Base-by-base conservation (phyloP, 2,113 vertebrate genomes). In the Entelurus aequoreus region DNA sequence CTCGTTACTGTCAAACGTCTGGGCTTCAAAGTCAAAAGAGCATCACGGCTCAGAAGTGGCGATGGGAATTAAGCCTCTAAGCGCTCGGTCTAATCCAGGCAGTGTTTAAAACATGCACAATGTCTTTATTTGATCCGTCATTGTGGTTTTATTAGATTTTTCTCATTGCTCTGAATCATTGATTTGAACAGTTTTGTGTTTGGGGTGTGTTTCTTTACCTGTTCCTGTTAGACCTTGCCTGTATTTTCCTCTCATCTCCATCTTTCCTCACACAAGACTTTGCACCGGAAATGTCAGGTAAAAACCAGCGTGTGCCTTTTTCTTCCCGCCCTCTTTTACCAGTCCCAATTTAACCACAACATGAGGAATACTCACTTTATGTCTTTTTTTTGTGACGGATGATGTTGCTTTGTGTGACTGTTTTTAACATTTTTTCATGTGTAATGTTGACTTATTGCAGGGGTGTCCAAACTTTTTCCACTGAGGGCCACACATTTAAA, bases 251-350 rank as follows among this genome's bases (percentile, higher is more conserved):
- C 77, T 78, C 83, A 63, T 78, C 79, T 79, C 76, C 84, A 67
- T 71, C 82, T 76, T 77, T 72, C 69, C 66, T 75, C 63, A 65
- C 61, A 73, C 86, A 74, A 84, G 82, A 87, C 51, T 81, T 81
- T 83, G 75, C 84, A 54, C 79, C 81, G 55, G 86, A 86, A 59
- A 68, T 78, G 16, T 59, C 87, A 90, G 89, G 89, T 90, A 90
- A 79, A 74, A 68, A 6, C 19, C 51, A 5, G 46, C 55, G 63
- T 73, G 63, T 38, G 63, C 4, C 35, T 54, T 60, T 10, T 35
- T 35, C 35, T 14, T 14, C 12, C 15, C 12, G 13, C 12, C 5
- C 47, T 13, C 5, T 15, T 12, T 15, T 48, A 48, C 14, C 15
- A 7, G 6, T 7, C 6, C 15, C 8, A 16, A 48, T 9, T 10